Evolutionary conservation across 2,113 vertebrate genomes (phyloP).

Genomic region (Sinocyclocheilus rhinocerous): DNA sequence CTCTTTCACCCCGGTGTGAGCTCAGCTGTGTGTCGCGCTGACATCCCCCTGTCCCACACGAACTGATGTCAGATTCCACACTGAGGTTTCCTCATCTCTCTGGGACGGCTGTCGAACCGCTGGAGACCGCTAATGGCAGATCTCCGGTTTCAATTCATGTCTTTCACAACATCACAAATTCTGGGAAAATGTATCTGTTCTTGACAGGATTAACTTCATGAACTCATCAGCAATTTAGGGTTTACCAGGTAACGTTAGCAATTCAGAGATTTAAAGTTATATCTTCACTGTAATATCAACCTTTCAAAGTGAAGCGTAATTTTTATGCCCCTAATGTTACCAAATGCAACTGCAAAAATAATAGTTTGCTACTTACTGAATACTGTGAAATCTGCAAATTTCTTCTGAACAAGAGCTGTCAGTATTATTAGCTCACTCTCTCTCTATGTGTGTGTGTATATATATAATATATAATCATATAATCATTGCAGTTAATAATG

Average conservation of each 20-base stretch:
- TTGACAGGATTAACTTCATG: background rate
- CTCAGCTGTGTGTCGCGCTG: slow-evolving; percentile 27
- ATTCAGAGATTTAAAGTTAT: background rate
- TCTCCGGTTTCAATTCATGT: slow-evolving; percentile 27
- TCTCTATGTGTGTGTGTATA: no score
- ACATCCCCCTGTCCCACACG: background rate
- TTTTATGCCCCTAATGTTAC: background rate
- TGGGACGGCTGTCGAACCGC: background rate
- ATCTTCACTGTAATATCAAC: background rate
- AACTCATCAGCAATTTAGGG: background rate
- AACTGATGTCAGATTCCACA: slow-evolving; percentile 29
- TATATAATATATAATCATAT: no score
- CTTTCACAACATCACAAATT: slow-evolving; percentile 29
- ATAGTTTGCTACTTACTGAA: no score
- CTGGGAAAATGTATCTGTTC: slow-evolving; percentile 20
- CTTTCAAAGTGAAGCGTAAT: background rate
- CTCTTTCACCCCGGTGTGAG: slow-evolving; percentile 18
- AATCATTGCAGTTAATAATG: no score
- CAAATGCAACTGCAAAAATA: background rate
- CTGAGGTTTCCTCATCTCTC: slow-evolving; percentile 15
- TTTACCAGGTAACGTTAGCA: slow-evolving; percentile 7
- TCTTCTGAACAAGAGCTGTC: no score
- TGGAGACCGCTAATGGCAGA: slow-evolving; percentile 9
- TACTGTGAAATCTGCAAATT: no score
- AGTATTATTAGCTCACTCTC: no score